Evolutionary conservation across 2,888 invertebrate species (phyloP).

Genomic region (Metellina segmentata): DNA sequence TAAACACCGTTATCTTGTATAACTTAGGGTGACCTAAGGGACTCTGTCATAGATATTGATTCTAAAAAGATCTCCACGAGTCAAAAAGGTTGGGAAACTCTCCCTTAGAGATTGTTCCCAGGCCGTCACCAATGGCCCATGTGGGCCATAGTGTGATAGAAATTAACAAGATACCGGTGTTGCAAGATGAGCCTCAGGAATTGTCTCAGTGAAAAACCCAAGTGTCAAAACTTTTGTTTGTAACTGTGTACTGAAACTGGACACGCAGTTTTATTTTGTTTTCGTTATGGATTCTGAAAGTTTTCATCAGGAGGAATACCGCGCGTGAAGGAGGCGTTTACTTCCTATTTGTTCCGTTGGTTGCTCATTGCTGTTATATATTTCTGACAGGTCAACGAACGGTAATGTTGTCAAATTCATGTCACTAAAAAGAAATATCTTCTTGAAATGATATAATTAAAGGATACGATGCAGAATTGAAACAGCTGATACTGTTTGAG

Average conservation of each 20-base stretch:
- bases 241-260: conserved; percentile 28
- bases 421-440: background rate
- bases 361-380: conserved; percentile 23
- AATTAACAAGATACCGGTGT: too few relatives aligned
- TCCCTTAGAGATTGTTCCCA: too few relatives aligned
- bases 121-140: too few relatives aligned
- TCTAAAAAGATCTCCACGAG: too few relatives aligned
- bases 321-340: conserved; percentile 70
- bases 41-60: too few relatives aligned
- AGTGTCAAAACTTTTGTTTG: background rate
- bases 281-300: conserved; percentile 41
- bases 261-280: conserved; percentile 25
- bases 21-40: too few relatives aligned
- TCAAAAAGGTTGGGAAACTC: too few relatives aligned
- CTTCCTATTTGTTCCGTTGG: conserved; percentile 64
- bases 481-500: background rate
- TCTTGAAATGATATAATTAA: background rate
- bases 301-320: conserved; percentile 38
- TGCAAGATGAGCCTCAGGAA: too few relatives aligned
- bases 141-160: too few relatives aligned
- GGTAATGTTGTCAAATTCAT: background rate
- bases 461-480: background rate
- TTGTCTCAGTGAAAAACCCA: too few relatives aligned
- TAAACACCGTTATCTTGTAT: too few relatives aligned
- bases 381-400: conserved; percentile 59